Base-by-base conservation (phyloP, 2,888 invertebrate genomes). In the Cetonia aurata region DNA sequence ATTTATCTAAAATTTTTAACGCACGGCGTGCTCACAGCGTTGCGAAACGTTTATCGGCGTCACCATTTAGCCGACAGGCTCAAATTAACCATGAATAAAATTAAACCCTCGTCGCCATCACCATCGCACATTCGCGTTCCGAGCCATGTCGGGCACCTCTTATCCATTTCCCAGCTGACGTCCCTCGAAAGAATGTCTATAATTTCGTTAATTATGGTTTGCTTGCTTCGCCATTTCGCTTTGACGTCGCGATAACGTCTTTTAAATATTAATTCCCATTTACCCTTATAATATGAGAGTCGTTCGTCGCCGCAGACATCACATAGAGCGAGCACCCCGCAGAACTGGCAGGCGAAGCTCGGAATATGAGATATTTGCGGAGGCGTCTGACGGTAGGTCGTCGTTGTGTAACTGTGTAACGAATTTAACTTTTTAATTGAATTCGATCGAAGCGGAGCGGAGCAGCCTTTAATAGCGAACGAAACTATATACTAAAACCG, bases 341-440 rank as follows among this genome's bases (percentile, higher is more conserved):
- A 37, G 37, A 8, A 37, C 25, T 25, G 6, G 1, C 37, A 37
- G 37, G 10, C 8, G 37, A 8, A 37, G 37, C 37, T 8, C 10
- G 10, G 37, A 10, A 6, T 37, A 37, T 3, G 37, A 37, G 37
- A 37, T 8, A 10, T 37, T 37, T 25, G 25, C 25, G 25, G 25
- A 25, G 25, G 25, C 25, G 25, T 3, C 25, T n/a, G n/a, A 25
- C 25, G 37, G 9, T 19, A 19, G 3, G 17, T 50, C 19, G 50
- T 17, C 37, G 37, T 10, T 37, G 37, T 37, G 10, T 50, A 37
- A 37, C 37, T 37, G 37, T 37, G 37, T 37, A 33, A 55, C 31
- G 13, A 55, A 55, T 55, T 55, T 55, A 55, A 31, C 55, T 31
- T 55, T 55, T 55, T 55, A 55, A 55, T 55, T 55, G 55, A 55